Evolutionary conservation across 1,140 invertebrate species (phyloP).

Genomic region (Leptoteleia sp.): DNA sequence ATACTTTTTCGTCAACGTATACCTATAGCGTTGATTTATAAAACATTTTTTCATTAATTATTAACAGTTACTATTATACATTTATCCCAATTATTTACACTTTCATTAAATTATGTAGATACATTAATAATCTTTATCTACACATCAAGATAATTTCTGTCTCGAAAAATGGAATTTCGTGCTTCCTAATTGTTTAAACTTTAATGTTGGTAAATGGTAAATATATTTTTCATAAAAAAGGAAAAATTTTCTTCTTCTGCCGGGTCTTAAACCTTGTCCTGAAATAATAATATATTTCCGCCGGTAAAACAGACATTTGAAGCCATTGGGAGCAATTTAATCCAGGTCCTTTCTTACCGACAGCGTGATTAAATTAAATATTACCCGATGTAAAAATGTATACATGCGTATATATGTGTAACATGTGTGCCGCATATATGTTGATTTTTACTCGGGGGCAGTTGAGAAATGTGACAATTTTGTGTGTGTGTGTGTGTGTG

Average conservation of each 20-base stretch:
- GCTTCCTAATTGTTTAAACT: not conserved
- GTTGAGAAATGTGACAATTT: too few relatives aligned
- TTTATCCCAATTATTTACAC: constrained; percentile 40
- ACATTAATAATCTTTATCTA: constrained; percentile 20
- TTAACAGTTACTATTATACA: constrained; percentile 42
- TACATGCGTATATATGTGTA: too few relatives aligned
- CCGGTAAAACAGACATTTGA: constrained; percentile 2
- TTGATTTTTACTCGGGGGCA: too few relatives aligned
- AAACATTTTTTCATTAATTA: constrained; percentile 38
- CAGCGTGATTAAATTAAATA: not conserved
- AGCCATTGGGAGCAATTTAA: not conserved
- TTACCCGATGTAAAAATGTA: not conserved
- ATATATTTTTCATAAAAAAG: not conserved
- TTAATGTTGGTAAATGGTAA: not conserved
- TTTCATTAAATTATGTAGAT: constrained; percentile 14
- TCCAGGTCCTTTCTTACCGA: constrained; percentile 2
- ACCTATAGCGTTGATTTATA: too few relatives aligned
- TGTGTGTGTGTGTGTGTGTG: too few relatives aligned
- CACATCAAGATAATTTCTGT: constrained; percentile 40
- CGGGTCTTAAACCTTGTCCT: not conserved
- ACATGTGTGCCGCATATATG: too few relatives aligned
- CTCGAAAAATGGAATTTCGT: constrained; percentile 4
- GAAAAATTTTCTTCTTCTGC: not conserved
- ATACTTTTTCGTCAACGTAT: too few relatives aligned
- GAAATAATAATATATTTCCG: not conserved